Base-by-base conservation (phyloP, 2,888 invertebrate genomes). In the Dinocampus coccinellae region DNA sequence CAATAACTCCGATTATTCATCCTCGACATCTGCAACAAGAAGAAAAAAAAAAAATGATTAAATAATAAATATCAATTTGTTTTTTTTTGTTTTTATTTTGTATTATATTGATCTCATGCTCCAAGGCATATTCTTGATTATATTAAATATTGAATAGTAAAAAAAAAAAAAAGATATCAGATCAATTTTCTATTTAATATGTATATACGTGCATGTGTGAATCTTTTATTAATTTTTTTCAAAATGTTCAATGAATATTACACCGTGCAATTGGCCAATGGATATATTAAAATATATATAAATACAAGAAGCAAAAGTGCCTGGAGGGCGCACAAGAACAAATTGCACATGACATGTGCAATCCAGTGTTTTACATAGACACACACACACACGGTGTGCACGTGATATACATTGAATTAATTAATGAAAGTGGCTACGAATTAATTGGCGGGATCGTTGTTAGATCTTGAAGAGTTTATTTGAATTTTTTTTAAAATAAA, bases 361-460 rank as follows among this genome's bases (percentile, higher is more conserved):
- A n/a, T n/a, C n/a, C n/a, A n/a, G n/a, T n/a, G n/a, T n/a, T n/a
- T n/a, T n/a, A n/a, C n/a, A n/a, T n/a, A n/a, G 78, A 47, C 47
- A 16, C 47, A 16, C 47, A 16, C 16, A 16, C 77, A 80, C 81
- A 80, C 79, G 77, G 76, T 76, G 75, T 77, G 79, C 76, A 1
- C 16, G 78, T 34, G 11, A 78, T 67, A 78, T 80, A 78, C 77
- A 83, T 80, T 80, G 81, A 82, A 84, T 85, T 85, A 85, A 84
- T 84, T 84, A 84, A 82, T 79, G 78, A 79, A 84, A 83, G 82
- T 76, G 77, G 79, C 73, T 75, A 80, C 81, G 58, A 80, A 85
- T 84, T 85, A 84, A 83, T 83, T 76, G 76, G 73, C 70, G 61
- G 26, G 26, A n/a, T 60, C 60, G 65, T 53, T 55, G 47, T 42